Evolutionary conservation across 2,888 invertebrate species (phyloP), one percentile per base, ranked within the genome.

Genomic region (Cheilosia soror): DNA sequence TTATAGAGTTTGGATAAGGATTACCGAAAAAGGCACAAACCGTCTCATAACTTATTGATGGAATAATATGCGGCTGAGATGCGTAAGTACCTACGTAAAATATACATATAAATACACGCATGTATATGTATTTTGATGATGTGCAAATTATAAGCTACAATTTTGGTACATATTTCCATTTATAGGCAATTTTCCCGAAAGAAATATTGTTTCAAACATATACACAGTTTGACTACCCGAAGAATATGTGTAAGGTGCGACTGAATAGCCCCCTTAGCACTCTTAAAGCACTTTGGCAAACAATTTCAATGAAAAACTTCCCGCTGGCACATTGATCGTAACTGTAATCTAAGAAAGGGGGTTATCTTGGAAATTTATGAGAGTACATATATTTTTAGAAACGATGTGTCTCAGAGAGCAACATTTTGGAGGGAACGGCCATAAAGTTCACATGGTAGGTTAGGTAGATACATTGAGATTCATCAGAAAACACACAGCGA

Each of bases 371-470:
- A 47, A 33, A 57, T 37, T 58, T 57, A 44, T 47, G 55, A 11
- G 47, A 47, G 6, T 73, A 20, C 20, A 20, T 20, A 20, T 20
- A 75, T 75, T 75, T 66, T 75, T 58, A 58, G 65, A 75, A 57
- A 57, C 57, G 27, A 57, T 58, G 20, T 69, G 25, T 31, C 5
- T 55, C 37, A 29, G 29, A 42, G 9, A 44, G 44, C 6, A 57
- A 5, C 57, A 25, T 25, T 9, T 53, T 42, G 15, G 27, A n/a
- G 27, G 33, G 13, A 33, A 25, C 27, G 25, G 25, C 29, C 29
- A 31, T 68, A 42, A 68, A 42, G 55, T 29, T 68, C 9, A 15
- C 2, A 47, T n/a, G 42, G 42, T n/a, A 5, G n/a, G 42, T 44
- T 37, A 15, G n/a, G 51, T 6, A 13, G n/a, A 25, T 51, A 13